Base-by-base conservation (phyloP, 2,797 vertebrate species). In the Microctenopoma steveboyesi region DNA sequence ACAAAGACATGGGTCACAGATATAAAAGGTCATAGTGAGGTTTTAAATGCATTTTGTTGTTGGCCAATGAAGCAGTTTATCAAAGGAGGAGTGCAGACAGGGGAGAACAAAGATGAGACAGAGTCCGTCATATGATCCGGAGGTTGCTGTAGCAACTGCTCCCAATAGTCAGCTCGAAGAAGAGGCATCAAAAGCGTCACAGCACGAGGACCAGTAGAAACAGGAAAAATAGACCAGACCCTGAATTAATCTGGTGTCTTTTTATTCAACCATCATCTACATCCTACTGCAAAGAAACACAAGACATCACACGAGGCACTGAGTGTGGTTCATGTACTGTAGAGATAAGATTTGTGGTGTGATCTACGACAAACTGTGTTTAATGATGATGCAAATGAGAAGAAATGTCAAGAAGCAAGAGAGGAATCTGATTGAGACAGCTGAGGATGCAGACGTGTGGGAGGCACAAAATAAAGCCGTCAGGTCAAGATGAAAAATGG, bases 61-160 rank as follows among this genome's bases (percentile, higher is more conserved):
- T 49, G 10, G 27, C 43, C 16, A 43, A 57, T 9, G 56, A 74
- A 82, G 33, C 11, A 33, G 48, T 58, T 52, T 60, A 69, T 56
- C 1, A 14, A 25, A 16, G 33, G 16, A 56, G 28, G 35, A 45
- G 51, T 80, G 63, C 64, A 84, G 53, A 45, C 40, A 59, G 13
- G 53, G 69, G 58, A 72, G 48, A 28, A 50, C 53, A 48, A 67
- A 58, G 61, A 78, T 42, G 61, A 83, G 69, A 76, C 49, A 60
- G 75, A 77, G 79, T 81, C 72, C 84, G 84, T 92, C 85, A 89
- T 81, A 79, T 88, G 87, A 91, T 87, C 78, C 79, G 11, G 59
- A 56, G 65, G 90, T 91, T 92, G 88, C 91, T 81, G 82, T 86
- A 87, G 88, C 75, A 92, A 92, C 91, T 13, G 69, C 74, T 85